A percentile compares a stretch with the other conserved stretches of the same genome.
These are phyloP conservation scores for Pituophis catenifer DNA, from an alignment of 2,113 vertebrate species.

Conservation along the genomic window DNA sequence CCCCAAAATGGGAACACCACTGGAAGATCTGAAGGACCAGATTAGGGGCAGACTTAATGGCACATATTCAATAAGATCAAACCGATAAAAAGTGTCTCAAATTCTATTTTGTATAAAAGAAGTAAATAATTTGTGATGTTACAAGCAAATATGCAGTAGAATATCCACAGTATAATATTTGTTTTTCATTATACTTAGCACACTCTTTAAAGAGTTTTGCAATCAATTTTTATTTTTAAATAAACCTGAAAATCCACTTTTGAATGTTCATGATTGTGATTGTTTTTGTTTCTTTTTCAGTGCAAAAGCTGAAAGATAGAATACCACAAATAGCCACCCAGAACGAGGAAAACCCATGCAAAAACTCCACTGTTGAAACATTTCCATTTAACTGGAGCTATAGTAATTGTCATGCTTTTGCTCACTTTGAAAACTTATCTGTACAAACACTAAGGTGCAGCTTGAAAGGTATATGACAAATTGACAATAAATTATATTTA, in stretches of 20 bases:
- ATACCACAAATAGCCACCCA: background rate
- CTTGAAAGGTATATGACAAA: constrained; percentile 19
- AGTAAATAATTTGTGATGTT: background rate
- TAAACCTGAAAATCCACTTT: background rate
- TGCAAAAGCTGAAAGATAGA: constrained; percentile 7
- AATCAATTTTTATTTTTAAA: background rate
- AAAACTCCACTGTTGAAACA: background rate
- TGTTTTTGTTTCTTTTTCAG: constrained; percentile 22
- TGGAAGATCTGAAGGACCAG: background rate
- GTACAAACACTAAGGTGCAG: background rate
- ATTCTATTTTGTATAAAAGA: background rate
- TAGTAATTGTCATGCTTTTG: constrained; percentile 4
- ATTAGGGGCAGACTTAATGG: background rate
- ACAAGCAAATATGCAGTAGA: background rate
- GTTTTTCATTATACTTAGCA: background rate
- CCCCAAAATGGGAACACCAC: background rate
- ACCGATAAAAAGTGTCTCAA: background rate
- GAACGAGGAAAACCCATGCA: background rate
- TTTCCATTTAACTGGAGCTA: background rate
- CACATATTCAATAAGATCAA: background rate
- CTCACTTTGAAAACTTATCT: background rate
- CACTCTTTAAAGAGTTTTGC: background rate
- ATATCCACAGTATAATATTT: background rate
- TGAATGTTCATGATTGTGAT: background rate
- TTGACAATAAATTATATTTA: constrained; percentile 22